Evolutionary conservation across 2,113 vertebrate species (phyloP).

Genomic region (Xenopus laevis): DNA sequence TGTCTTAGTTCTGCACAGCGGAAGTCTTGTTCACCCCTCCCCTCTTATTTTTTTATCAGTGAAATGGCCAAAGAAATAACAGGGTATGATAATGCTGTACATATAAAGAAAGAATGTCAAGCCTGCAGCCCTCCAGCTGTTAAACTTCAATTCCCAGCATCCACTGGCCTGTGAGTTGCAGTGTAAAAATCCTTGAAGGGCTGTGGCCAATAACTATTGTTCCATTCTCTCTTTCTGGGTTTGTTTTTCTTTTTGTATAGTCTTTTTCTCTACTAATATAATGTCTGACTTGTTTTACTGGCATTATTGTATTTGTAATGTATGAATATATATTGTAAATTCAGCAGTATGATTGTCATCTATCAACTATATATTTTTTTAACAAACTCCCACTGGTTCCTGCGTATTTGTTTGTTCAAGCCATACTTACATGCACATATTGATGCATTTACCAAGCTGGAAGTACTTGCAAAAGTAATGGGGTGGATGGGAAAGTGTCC

Average conservation of each 20-base stretch:
- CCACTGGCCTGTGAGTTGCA: no score
- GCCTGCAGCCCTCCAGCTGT: not conserved
- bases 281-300: constrained; percentile 28
- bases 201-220: no score
- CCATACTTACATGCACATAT: not conserved
- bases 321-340: constrained; percentile 39
- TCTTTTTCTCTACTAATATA: not conserved
- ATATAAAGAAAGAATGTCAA: no score
- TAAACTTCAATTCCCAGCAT: no score
- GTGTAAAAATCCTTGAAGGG: no score
- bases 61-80: no score
- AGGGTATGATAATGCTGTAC: no score
- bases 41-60: no score
- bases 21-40: no score
- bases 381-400: constrained; percentile 26
- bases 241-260: no score
- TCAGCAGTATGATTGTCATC: constrained; percentile 30
- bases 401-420: constrained; percentile 10
- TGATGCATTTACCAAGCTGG: not conserved
- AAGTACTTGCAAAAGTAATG: not conserved
- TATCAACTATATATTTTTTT: constrained; percentile 39
- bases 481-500: not conserved
- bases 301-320: constrained; percentile 25
- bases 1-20: no score
- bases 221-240: no score